A percentile compares a stretch with the other conserved stretches of the same genome.
Evolutionary conservation across 37 sponge, comb jelly and placozoan species (phyloP).

Genomic region (Oopsacas minuta): DNA sequence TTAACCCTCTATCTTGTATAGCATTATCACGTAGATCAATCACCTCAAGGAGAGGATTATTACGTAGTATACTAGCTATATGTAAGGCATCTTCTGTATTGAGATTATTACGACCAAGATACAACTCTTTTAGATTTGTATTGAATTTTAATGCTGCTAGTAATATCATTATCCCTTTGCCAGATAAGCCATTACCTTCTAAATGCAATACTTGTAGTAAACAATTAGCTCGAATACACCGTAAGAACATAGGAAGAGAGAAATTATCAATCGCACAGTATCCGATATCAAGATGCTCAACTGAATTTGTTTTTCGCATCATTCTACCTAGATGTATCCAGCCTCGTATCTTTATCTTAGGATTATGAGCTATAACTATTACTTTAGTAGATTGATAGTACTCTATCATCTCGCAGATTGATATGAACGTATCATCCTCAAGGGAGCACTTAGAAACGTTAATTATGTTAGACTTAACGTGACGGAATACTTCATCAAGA

Average conservation of each 20-base stretch:
- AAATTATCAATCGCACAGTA: conserved; percentile 70
- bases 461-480: background rate
- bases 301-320: conserved; percentile 48
- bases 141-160: conserved; percentile 88
- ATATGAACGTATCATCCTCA: conserved; percentile 29
- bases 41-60: conserved; percentile 49
- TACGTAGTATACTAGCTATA: conserved; percentile 53
- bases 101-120: conserved; percentile 53
- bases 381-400: conserved; percentile 67
- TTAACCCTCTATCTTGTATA: too few species aligned
- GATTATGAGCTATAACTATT: conserved; percentile 44
- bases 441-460: background rate
- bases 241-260: conserved; percentile 49
- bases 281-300: conserved; percentile 51
- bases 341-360: conserved; percentile 45
- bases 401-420: conserved; percentile 84
- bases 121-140: conserved; percentile 57
- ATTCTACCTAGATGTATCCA: conserved; percentile 68
- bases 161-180: conserved; percentile 65
- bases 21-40: conserved; percentile 71
- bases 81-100: conserved; percentile 63
- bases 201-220: conserved; percentile 40
- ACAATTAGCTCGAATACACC: conserved; percentile 76
- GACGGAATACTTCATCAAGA: background rate
- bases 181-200: conserved; percentile 62